Conservation (phyloP, 2,113 vertebrate genomes). For the Gambusia affinis region DNA sequence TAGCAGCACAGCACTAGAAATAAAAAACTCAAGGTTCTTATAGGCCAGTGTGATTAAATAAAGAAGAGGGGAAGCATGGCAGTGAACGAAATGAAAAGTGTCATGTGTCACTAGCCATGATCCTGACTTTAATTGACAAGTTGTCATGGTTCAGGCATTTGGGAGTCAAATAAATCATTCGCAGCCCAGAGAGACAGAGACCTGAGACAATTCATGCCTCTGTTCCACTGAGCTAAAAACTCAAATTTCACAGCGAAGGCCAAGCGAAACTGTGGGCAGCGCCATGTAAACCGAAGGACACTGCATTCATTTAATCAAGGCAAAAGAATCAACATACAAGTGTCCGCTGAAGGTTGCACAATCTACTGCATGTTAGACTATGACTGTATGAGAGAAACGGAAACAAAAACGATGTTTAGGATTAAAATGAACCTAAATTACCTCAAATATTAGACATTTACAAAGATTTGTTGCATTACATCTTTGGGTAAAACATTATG, state of each 20-base stretch:
- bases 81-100: constrained; percentile 75
- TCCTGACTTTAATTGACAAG: constrained; percentile 80
- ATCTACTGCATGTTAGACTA: neutral
- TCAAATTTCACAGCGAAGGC: constrained; percentile 8
- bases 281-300: constrained; percentile 4
- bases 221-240: constrained; percentile 28
- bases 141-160: constrained; percentile 68
- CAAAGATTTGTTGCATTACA: neutral
- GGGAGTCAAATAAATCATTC: constrained; percentile 69
- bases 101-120: constrained; percentile 73
- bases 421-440: neutral
- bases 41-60: constrained; percentile 65
- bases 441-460: neutral
- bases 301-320: constrained; percentile 10
- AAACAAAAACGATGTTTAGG: too few species aligned
- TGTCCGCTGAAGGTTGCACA: neutral
- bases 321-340: neutral
- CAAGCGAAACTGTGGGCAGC: constrained; percentile 14
- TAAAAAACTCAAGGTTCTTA: constrained; percentile 44
- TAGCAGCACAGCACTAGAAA: constrained; percentile 37
- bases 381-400: neutral
- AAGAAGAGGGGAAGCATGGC: constrained; percentile 49
- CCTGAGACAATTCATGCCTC: constrained; percentile 45
- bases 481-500: neutral
- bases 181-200: constrained; percentile 55